Evolutionary conservation across 2,797 vertebrate species (phyloP).

Genomic region (Glyptemys insculpta): DNA sequence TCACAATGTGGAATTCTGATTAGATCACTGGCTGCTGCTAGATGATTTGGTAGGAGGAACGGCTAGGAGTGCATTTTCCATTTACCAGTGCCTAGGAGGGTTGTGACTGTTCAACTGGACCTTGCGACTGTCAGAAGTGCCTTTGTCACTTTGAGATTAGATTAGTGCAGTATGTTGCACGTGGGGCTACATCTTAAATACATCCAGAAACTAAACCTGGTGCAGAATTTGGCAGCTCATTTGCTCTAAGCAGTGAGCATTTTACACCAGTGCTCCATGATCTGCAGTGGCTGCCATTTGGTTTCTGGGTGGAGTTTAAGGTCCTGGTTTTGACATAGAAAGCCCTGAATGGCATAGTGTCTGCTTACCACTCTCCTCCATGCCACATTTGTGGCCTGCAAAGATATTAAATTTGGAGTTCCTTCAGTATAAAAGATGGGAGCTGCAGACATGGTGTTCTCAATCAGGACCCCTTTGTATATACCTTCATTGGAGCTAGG

Average conservation of each 20-base stretch:
- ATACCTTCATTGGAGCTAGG: background rate
- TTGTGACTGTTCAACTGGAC: background rate
- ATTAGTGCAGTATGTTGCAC: background rate
- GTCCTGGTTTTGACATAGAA: background rate
- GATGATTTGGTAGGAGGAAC: background rate
- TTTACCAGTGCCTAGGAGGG: background rate
- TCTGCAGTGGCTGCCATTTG: background rate
- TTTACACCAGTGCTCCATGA: background rate
- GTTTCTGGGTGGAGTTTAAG: background rate
- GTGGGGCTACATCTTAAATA: background rate
- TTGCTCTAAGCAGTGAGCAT: background rate
- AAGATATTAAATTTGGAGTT: background rate
- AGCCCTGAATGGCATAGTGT: background rate
- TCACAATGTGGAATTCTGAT: background rate
- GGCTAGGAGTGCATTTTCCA: background rate
- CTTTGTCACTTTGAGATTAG: background rate
- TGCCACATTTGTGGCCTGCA: background rate
- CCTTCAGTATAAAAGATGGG: background rate
- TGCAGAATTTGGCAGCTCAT: background rate
- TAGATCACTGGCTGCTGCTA: background rate
- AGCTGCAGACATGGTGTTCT: background rate
- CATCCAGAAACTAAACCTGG: background rate
- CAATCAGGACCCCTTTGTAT: background rate
- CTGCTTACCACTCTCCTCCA: background rate
- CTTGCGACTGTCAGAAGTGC: background rate